A percentile compares a stretch with the other conserved stretches of the same genome.
These are phyloP conservation scores for Hypomecis punctinalis DNA, from an alignment of 2,888 invertebrate species.

Conservation along the genomic window DNA sequence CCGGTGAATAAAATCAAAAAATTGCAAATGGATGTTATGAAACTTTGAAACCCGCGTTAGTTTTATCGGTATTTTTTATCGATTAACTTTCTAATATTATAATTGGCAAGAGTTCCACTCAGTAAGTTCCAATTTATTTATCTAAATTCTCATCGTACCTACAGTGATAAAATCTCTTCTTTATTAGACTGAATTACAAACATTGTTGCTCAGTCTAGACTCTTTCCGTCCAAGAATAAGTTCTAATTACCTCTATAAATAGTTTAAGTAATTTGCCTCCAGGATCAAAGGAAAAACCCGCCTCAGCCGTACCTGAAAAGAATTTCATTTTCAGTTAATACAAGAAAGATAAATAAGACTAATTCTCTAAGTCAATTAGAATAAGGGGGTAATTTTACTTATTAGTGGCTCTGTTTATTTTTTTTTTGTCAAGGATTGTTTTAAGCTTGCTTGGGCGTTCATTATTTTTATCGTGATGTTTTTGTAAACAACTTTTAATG, in stretches of 20 bases:
- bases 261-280: slow-evolving; percentile 21
- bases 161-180: not conserved
- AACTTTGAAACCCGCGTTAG: no score
- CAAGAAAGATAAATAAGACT: slow-evolving; percentile 1
- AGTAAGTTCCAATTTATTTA: not conserved
- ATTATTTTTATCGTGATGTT: no score
- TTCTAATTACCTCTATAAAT: slow-evolving; percentile 25
- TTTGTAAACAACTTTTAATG: no score
- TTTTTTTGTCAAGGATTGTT: not conserved
- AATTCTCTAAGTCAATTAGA: not conserved
- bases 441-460: no score
- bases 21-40: no score
- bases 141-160: not conserved
- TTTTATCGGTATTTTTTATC: no score
- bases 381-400: no score
- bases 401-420: no score
- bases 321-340: slow-evolving; percentile 19
- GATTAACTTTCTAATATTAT: no score
- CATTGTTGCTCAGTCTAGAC: slow-evolving; percentile 9
- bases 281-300: slow-evolving; percentile 6
- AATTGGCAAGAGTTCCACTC: no score
- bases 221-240: slow-evolving; percentile 16
- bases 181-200: slow-evolving; percentile 4
- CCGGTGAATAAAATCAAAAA: no score
- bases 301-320: slow-evolving; percentile 21